Percentiles rank a stretch among this genome's conserved stretches.
Evolutionary conservation across 2,113 vertebrate species (phyloP).

Genomic region (Chionis minor): DNA sequence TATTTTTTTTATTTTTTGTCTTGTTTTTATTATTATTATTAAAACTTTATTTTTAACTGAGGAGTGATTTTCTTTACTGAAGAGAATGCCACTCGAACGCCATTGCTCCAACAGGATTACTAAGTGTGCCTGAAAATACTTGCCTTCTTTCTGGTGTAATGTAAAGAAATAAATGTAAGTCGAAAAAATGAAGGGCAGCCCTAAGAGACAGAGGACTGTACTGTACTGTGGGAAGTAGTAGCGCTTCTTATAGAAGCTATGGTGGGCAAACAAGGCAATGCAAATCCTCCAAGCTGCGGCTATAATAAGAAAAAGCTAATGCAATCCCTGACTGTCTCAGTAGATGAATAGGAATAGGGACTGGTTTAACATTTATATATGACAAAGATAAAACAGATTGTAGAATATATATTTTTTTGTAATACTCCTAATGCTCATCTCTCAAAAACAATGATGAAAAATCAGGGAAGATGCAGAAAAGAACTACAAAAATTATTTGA

Average conservation of each 20-base stretch:
- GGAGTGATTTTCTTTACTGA: background rate
- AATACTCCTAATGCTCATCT: background rate
- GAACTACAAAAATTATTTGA: background rate
- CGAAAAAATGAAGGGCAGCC: background rate
- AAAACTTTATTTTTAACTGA: background rate
- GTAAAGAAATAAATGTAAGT: background rate
- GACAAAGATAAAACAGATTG: background rate
- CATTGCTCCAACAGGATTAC: background rate
- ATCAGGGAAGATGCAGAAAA: background rate
- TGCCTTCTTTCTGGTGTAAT: background rate
- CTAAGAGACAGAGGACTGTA: background rate
- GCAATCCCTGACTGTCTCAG: background rate
- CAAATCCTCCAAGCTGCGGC: background rate
- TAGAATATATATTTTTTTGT: background rate
- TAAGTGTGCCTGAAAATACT: background rate
- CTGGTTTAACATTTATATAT: background rate
- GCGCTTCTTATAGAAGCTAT: background rate
- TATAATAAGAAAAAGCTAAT: background rate
- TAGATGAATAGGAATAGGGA: background rate
- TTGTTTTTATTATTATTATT: background rate
- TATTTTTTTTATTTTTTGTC: too few relatives aligned
- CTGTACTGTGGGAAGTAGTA: background rate
- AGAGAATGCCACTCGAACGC: background rate
- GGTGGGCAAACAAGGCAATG: background rate
- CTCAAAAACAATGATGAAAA: constrained; percentile 11